Percentiles rank a stretch among this genome's conserved stretches.
Evolutionary conservation across 2,888 invertebrate species (phyloP).

Genomic region (Dichetophora obliterata): DNA sequence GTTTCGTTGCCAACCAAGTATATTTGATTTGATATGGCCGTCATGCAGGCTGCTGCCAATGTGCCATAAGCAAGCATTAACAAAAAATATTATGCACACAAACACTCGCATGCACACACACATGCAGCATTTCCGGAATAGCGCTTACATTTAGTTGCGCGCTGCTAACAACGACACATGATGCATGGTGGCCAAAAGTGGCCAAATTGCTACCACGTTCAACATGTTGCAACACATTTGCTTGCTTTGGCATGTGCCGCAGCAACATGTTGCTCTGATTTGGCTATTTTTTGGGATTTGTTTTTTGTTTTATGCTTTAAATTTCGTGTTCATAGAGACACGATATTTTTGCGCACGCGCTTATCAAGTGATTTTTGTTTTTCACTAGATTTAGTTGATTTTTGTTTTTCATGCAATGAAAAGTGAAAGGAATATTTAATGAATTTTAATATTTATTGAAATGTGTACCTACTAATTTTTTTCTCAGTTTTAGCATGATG

Average conservation of each 20-base stretch:
- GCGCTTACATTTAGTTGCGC: neutral
- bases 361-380: neutral
- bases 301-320: no score
- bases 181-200: neutral
- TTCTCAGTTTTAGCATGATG: neutral
- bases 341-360: slow-evolving; percentile 17
- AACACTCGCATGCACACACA: no score
- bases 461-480: neutral
- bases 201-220: neutral
- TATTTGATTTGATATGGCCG: neutral
- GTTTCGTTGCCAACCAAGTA: neutral
- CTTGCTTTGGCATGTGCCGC: neutral
- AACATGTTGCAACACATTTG: slow-evolving; percentile 9
- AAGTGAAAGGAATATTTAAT: slow-evolving; percentile 18
- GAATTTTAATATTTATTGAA: slow-evolving; percentile 11
- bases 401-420: neutral
- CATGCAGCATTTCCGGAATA: neutral
- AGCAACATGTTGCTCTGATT: neutral
- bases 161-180: neutral
- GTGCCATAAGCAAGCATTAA: neutral
- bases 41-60: neutral
- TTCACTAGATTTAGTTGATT: neutral
- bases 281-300: neutral
- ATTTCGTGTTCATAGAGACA: neutral
- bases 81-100: neutral